These are phyloP conservation scores for Equus przewalskii DNA, from an alignment of 2,113 vertebrate genomes.

Conservation along the genomic window DNA sequence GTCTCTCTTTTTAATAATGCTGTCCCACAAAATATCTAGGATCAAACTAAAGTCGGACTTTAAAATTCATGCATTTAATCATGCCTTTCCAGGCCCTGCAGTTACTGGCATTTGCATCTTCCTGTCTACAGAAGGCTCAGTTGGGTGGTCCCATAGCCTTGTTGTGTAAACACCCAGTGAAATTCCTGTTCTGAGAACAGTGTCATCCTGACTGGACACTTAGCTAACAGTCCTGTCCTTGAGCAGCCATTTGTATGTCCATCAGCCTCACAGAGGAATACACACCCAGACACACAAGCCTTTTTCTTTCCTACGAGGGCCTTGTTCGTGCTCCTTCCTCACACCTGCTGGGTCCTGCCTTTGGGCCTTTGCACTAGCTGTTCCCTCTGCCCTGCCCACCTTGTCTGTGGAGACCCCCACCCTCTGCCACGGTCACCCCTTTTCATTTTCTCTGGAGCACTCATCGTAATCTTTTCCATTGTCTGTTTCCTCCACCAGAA, in stretches of 20 bases:
- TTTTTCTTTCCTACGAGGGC: neutral
- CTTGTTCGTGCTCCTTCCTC: neutral
- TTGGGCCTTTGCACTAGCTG: neutral
- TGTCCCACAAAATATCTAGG: conserved; percentile 11
- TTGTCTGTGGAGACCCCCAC: neutral
- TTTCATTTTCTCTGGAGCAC: neutral
- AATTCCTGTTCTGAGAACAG: neutral
- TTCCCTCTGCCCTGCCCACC: neutral
- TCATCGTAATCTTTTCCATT: neutral
- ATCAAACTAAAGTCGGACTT: conserved; percentile 21
- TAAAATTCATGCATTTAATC: neutral
- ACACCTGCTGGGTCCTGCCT: neutral
- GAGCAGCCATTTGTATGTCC: neutral
- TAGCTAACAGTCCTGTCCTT: neutral
- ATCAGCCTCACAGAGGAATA: neutral
- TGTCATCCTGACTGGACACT: neutral
- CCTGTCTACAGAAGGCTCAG: neutral
- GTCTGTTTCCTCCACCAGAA: neutral
- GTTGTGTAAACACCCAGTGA: neutral
- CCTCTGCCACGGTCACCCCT: neutral
- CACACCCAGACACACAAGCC: neutral
- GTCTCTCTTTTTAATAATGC: conserved; percentile 48
- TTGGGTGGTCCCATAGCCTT: neutral
- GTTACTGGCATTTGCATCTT: neutral
- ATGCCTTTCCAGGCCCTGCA: neutral